Evolutionary conservation across 2,888 invertebrate species (phyloP).

Genomic region (Chymomyza caudatula): DNA sequence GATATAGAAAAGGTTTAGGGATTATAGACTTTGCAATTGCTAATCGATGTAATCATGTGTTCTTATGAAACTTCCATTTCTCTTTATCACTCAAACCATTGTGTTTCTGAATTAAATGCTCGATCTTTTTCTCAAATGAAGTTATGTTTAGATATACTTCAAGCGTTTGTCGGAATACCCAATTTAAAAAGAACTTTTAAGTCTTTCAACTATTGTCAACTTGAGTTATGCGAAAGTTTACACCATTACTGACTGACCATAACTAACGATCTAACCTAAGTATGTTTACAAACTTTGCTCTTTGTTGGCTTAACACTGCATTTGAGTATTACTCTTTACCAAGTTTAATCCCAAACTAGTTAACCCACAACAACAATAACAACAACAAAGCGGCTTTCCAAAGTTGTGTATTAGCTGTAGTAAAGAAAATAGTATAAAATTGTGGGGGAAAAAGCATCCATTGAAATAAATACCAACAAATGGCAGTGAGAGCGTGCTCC

Average conservation of each 20-base stretch:
- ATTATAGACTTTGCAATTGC: too few relatives aligned
- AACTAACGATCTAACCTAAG: background rate
- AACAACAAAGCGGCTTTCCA: conserved; percentile 23
- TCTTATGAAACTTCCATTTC: too few relatives aligned
- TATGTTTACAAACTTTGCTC: background rate
- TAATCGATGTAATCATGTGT: too few relatives aligned
- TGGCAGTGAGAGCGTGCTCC: conserved; percentile 43
- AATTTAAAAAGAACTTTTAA: background rate
- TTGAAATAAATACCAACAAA: conserved; percentile 55
- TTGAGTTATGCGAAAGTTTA: background rate
- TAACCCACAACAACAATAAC: conserved; percentile 22
- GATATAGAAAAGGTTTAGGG: too few relatives aligned
- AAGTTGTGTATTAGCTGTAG: conserved; percentile 14
- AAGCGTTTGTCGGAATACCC: too few relatives aligned
- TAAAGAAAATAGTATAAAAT: conserved; percentile 1
- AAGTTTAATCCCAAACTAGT: background rate
- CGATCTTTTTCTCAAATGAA: too few relatives aligned
- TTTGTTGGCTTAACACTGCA: too few relatives aligned
- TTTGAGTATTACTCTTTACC: background rate
- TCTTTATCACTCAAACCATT: too few relatives aligned
- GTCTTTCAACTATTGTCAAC: background rate
- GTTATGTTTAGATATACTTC: too few relatives aligned
- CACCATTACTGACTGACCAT: background rate
- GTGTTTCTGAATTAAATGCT: too few relatives aligned
- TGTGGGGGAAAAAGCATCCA: conserved; percentile 9